Percentiles rank a stretch among this genome's conserved stretches.
phyloP scores from a whole-genome alignment of 2,113 vertebrate species.

The Caracal caracal region DNA sequence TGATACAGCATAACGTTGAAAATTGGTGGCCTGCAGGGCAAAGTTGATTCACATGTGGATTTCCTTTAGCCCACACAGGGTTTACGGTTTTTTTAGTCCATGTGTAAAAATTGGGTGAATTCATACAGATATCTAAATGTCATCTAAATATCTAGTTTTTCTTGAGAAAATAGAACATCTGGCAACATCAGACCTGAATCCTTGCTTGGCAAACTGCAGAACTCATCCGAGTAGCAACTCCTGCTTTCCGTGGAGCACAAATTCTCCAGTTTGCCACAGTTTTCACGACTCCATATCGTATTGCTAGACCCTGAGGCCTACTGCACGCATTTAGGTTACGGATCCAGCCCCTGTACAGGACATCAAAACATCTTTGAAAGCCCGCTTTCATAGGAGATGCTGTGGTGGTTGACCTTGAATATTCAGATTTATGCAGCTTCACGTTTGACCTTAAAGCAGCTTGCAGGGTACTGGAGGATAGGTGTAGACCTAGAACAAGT shows the following conservation, averaged over 20 bases:
- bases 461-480: not conserved
- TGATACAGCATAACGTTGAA: not conserved
- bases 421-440: not conserved
- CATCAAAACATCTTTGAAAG: not conserved
- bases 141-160: constrained; percentile 9
- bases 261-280: not conserved
- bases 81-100: not conserved
- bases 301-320: not conserved
- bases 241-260: not conserved
- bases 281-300: not conserved
- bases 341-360: not conserved
- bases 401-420: not conserved
- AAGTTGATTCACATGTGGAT: not conserved
- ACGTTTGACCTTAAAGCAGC: not conserved
- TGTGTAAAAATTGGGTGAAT: constrained; percentile 35
- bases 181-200: not conserved
- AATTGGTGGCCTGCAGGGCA: not conserved
- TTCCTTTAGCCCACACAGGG: not conserved
- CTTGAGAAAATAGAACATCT: not conserved
- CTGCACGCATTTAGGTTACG: not conserved
- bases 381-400: not conserved
- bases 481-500: not conserved
- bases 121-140: not conserved
- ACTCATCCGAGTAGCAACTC: not conserved
- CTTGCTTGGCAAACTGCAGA: not conserved